Base-by-base conservation (phyloP, 2,113 vertebrate genomes). In the Fulica atra region DNA sequence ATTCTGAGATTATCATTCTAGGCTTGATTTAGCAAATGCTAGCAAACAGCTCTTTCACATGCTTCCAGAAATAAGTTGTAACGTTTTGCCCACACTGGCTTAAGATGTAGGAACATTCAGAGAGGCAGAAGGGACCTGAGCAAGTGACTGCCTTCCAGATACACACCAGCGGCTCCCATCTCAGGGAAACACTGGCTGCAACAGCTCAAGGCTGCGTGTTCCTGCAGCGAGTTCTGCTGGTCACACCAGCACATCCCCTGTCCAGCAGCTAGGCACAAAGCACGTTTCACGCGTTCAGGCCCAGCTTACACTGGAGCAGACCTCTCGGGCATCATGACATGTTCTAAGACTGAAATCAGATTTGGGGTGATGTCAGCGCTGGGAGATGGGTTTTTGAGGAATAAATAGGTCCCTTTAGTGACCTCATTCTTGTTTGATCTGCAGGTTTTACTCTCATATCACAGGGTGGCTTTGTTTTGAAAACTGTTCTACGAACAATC, bases 121-220 rank as follows among this genome's bases (percentile, higher is more conserved):
- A 85, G 50, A 44, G 12, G 24, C 40, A 35, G 54, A 48, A 86
- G 50, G 38, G 60, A 64, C 28, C 60, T 19, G 26, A 74, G 44
- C 3, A 28, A 35, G 26, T 17, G 25, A 25, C 59, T 63, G 31
- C 64, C 35, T 40, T 61, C 51, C 21, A 40, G 46, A 29, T 16
- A 44, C 8, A 17, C 18, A 21, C 10, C 44, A 59, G 66, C 3
- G 0, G 31, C 36, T 66, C 35, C 54, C 3, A 1, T 48, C 36
- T 48, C 36, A n/a, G 36, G 24, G 14, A 36, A 33, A 16, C 14
- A 6, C 24, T 40, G 31, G 14, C 65, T 86, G 59, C 85, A 91
- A 38, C 48, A 69, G 56, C 57, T 35, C 16, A 29, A 21, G 0
- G 0, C 26, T 1, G 0, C 5, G 1, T 57, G 35, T 24, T 71